These are phyloP conservation scores for Phasia obesa DNA, from an alignment of 2,888 invertebrate genomes.

Conservation along the genomic window DNA sequence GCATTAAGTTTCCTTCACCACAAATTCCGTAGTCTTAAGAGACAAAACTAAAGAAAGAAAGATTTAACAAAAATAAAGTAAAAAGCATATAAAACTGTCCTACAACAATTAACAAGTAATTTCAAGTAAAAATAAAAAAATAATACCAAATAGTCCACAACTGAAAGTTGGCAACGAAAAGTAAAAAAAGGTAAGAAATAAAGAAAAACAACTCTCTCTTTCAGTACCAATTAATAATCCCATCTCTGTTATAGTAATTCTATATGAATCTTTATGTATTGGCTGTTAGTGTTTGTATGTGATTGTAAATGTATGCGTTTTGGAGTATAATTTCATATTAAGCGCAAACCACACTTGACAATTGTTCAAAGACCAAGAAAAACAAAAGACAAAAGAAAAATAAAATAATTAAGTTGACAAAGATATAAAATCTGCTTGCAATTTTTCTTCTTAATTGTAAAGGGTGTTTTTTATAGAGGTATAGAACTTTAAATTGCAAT, in stretches of 20 bases:
- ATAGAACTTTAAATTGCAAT: too few relatives aligned
- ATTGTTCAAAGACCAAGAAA: slow-evolving; percentile 22
- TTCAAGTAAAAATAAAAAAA: slow-evolving; percentile 48
- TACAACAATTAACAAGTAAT: slow-evolving; percentile 70
- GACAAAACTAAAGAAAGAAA: slow-evolving; percentile 6
- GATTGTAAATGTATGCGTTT: not conserved
- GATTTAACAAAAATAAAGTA: not conserved
- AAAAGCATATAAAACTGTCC: slow-evolving; percentile 47
- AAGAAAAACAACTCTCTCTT: not conserved
- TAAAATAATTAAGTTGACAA: slow-evolving; percentile 27
- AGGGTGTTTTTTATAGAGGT: too few relatives aligned
- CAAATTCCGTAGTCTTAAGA: slow-evolving; percentile 39
- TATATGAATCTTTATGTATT: not conserved
- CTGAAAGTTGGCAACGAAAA: slow-evolving; percentile 35
- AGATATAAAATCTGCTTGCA: slow-evolving; percentile 1
- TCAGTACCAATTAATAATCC: slow-evolving; percentile 60
- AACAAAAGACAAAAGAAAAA: slow-evolving; percentile 1
- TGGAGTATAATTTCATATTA: slow-evolving; percentile 23
- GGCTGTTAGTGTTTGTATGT: not conserved
- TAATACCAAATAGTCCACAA: not conserved
- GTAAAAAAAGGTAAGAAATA: not conserved
- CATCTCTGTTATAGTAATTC: slow-evolving; percentile 23
- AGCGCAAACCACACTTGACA: slow-evolving; percentile 50
- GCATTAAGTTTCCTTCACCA: slow-evolving; percentile 36
- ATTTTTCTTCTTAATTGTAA: not conserved